Evolutionary conservation across 2,888 invertebrate genomes (phyloP).

Genomic region (Athrips mouffetella): DNA sequence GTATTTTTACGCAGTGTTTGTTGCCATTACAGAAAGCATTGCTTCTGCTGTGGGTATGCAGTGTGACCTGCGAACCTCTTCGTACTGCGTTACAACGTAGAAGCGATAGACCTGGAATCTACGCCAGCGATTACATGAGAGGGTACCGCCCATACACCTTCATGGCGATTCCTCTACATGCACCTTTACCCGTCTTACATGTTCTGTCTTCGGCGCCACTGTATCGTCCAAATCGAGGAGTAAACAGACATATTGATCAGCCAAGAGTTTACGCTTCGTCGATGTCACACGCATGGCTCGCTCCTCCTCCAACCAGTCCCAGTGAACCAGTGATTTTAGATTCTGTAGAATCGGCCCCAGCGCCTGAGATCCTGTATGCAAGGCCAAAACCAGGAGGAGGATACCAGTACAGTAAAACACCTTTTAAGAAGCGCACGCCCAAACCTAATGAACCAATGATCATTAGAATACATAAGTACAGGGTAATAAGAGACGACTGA

Average conservation of each 20-base stretch:
- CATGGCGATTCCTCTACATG: constrained; percentile 58
- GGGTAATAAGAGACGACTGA: constrained; percentile 37
- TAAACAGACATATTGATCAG: background rate
- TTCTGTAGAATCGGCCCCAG: constrained; percentile 19
- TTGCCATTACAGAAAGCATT: constrained; percentile 37
- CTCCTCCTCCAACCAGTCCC: constrained; percentile 23
- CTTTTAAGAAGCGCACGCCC: constrained; percentile 26
- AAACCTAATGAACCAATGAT: constrained; percentile 41
- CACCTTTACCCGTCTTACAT: constrained; percentile 53
- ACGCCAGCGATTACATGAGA: constrained; percentile 40
- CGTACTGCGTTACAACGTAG: constrained; percentile 34
- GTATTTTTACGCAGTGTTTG: background rate
- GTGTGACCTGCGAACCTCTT: constrained; percentile 34
- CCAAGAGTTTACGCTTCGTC: constrained; percentile 33
- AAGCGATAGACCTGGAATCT: constrained; percentile 36
- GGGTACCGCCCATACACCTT: constrained; percentile 51
- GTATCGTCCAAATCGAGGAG: constrained; percentile 19
- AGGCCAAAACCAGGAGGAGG: constrained; percentile 54
- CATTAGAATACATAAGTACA: constrained; percentile 59
- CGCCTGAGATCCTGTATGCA: constrained; percentile 54
- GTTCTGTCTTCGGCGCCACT: constrained; percentile 42
- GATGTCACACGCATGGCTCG: constrained; percentile 30
- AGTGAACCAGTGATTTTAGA: constrained; percentile 1
- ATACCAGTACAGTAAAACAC: constrained; percentile 49
- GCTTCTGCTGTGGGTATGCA: constrained; percentile 35